Evolutionary conservation across 2,888 invertebrate species (phyloP), one percentile per base, ranked within the genome.

Genomic region (Folsomia manolachei): DNA sequence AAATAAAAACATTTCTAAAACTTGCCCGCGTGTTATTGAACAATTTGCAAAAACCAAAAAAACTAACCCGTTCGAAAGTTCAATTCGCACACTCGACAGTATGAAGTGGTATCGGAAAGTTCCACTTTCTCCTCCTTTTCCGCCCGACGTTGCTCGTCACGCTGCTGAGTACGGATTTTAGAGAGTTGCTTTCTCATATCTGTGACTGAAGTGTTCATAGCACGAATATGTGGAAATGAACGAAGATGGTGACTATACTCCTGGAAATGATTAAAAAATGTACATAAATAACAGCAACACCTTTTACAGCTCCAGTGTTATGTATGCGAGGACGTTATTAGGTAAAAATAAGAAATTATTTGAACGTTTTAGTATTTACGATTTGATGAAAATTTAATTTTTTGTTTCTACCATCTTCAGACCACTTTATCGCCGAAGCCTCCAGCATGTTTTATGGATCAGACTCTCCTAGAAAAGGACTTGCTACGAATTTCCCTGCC

Each of bases 61-160:
- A n/a, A n/a, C n/a, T n/a, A n/a, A n/a, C n/a, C n/a, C n/a, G 79
- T 79, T 60, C 81, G 68, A 52, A 81, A 79, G 63, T 79, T 81
- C 18, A 81, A 68, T 51, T 81, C 81, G 65, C 81, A 81, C 1
- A 81, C 81, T 25, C 81, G 67, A 53, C 81, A 81, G 63, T 79
- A 81, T 0, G 78, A 78, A 4, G 81, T 78, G 9, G 81, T 81
- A 26, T 81, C 81, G 1, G 79, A 79, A 7, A 81, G 62, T 19
- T 19, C 56, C 4, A 77, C 79, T 71, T 81, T 81, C 21, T 77
- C 77, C 11, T 76, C 76, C 63, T 81, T 79, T 56, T 81, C 81
- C n/a, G 79, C 66, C 62, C 78, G 77, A 9, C 79, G 64, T 61
- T 81, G 81, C 63, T 79, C 77, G 63, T 81, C 81, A 18, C 79